Percentiles rank a stretch among this genome's conserved stretches.
Conservation (phyloP, 2,888 invertebrate genomes). For the Biston betularia region DNA sequence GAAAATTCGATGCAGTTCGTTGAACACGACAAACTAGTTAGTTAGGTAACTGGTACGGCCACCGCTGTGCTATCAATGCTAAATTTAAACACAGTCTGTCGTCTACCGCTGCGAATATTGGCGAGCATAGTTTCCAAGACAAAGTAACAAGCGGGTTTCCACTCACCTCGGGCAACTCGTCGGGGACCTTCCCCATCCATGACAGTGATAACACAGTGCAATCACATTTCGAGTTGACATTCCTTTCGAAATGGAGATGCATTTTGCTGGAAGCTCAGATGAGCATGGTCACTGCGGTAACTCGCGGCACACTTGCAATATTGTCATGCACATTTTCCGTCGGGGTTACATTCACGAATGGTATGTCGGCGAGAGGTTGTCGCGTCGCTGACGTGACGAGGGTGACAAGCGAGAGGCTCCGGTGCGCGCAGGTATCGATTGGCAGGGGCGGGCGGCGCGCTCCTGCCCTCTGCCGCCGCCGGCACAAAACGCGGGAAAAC, state of each 20-base stretch:
- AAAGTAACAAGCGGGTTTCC: slow-evolving; percentile 39
- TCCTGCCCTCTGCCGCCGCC: slow-evolving; percentile 65
- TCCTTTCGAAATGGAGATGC: slow-evolving; percentile 98
- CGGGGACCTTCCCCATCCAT: slow-evolving; percentile 99
- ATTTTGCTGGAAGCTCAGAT: slow-evolving; percentile 81
- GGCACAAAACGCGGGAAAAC: slow-evolving; percentile 62
- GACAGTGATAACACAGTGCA: slow-evolving; percentile 97
- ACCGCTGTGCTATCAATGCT: slow-evolving; percentile 21
- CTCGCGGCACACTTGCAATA: slow-evolving; percentile 37
- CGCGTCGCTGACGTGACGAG: slow-evolving; percentile 70
- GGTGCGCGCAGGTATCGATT: slow-evolving; percentile 81
- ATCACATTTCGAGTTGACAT: slow-evolving; percentile 97
- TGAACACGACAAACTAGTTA: slow-evolving; percentile 17
- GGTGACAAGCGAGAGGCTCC: slow-evolving; percentile 63
- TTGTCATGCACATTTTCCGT: slow-evolving; percentile 58
- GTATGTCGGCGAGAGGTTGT: slow-evolving; percentile 57
- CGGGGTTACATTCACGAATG: slow-evolving; percentile 48
- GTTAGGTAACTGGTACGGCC: slow-evolving; percentile 41
- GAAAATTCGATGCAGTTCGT: slow-evolving; percentile 4
- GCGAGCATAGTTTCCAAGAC: slow-evolving; percentile 15
- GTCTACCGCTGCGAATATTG: slow-evolving; percentile 28
- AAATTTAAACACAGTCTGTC: slow-evolving; percentile 40
- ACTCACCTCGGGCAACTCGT: slow-evolving; percentile 96
- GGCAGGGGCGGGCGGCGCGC: slow-evolving; percentile 62
- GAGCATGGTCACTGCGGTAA: slow-evolving; percentile 52